Evolutionary conservation across 2,113 vertebrate genomes (phyloP).

Genomic region (Urocitellus parryii): DNA sequence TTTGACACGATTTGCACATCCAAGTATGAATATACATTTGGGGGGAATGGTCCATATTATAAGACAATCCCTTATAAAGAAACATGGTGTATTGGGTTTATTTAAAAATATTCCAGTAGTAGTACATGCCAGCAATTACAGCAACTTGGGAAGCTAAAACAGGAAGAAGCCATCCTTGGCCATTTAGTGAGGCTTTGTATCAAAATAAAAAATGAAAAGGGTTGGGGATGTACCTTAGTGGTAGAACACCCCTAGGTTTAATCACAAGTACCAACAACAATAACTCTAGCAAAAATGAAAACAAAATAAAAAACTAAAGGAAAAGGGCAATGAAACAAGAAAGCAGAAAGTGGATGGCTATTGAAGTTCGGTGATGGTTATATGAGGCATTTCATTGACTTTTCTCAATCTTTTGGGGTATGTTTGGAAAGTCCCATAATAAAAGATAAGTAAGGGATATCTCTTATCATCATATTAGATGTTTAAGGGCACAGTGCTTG

Average conservation of each 20-base stretch:
- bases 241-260: too few relatives aligned
- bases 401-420: neutral
- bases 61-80: conserved; percentile 13
- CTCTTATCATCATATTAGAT: conserved; percentile 9
- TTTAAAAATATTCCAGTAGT: conserved; percentile 21
- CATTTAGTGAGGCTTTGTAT: too few relatives aligned
- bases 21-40: neutral
- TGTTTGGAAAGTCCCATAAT: conserved; percentile 46
- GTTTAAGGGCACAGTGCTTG: neutral
- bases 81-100: neutral
- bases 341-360: conserved; percentile 22
- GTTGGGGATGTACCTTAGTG: too few relatives aligned
- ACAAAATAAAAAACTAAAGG: neutral
- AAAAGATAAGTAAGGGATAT: neutral
- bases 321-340: conserved; percentile 23
- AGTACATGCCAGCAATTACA: too few relatives aligned
- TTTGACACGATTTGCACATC: conserved; percentile 39
- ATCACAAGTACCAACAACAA: too few relatives aligned
- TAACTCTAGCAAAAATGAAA: too few relatives aligned
- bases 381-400: neutral
- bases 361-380: conserved; percentile 23
- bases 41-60: neutral
- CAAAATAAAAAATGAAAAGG: too few relatives aligned
- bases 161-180: too few relatives aligned
- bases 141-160: too few relatives aligned